Evolutionary conservation across 1,140 invertebrate genomes (phyloP).

Genomic region (Drosophila dunni): DNA sequence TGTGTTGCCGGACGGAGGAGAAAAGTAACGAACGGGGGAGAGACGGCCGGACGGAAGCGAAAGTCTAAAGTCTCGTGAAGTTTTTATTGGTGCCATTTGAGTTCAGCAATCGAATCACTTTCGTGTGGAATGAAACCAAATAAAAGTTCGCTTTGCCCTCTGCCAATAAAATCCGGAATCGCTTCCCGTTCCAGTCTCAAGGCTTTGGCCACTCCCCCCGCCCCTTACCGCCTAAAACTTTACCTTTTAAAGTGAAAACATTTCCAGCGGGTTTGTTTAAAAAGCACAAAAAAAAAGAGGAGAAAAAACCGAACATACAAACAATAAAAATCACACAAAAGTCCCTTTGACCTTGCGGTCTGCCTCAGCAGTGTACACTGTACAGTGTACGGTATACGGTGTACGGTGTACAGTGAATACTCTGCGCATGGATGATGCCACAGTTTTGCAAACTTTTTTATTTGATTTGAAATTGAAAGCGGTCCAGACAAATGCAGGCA

Average conservation of each 20-base stretch:
- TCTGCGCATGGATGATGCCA: constrained; percentile 35
- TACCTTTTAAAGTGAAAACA: constrained; percentile 58
- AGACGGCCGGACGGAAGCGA: constrained; percentile 11
- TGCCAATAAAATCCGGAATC: constrained; percentile 43
- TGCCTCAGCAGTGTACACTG: constrained; percentile 9
- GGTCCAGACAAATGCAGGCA: constrained; percentile 45
- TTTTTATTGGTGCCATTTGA: constrained; percentile 66
- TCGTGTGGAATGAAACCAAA: constrained; percentile 28
- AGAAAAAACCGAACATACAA: not conserved
- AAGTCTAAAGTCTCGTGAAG: constrained; percentile 36
- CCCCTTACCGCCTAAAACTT: constrained; percentile 18
- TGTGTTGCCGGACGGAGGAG: constrained; percentile 13
- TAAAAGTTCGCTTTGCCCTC: constrained; percentile 48
- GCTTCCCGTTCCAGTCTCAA: not conserved
- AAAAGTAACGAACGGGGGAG: too few relatives aligned
- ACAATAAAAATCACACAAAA: constrained; percentile 55
- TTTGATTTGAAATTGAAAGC: constrained; percentile 70
- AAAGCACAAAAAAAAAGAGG: constrained; percentile 44
- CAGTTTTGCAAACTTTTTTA: constrained; percentile 61
- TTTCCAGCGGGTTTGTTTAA: constrained; percentile 41
- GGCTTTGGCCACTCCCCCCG: not conserved
- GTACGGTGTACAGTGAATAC: constrained; percentile 10
- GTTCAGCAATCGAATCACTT: constrained; percentile 57
- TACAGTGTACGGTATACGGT: constrained; percentile 3
- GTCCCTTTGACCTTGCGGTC: constrained; percentile 63